Conservation (phyloP, 2,888 invertebrate genomes). For the Standfussiana lucernea region DNA sequence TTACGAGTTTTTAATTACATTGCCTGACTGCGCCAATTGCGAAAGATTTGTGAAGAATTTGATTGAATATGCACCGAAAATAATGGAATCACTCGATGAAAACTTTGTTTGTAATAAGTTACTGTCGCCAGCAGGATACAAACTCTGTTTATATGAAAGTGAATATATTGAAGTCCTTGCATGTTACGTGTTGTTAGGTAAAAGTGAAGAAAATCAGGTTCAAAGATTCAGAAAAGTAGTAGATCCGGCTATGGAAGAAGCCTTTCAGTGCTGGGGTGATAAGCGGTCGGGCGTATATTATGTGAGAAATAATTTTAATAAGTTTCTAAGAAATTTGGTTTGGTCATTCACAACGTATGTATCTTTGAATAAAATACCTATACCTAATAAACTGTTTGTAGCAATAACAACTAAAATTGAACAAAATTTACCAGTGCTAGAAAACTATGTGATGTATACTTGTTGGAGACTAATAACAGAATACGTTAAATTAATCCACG, state of each 20-base stretch:
- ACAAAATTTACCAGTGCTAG: conserved; percentile 13
- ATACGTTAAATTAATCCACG: conserved; percentile 62
- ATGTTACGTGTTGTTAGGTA: conserved; percentile 23
- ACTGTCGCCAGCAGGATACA: conserved; percentile 11
- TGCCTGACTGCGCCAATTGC: conserved; percentile 69
- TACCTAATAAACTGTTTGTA: conserved; percentile 17
- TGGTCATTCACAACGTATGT: conserved; percentile 3
- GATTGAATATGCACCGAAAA: conserved; percentile 48
- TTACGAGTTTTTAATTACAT: conserved; percentile 70
- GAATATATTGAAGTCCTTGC: conserved; percentile 21
- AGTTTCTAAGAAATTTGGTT: conserved; percentile 6
- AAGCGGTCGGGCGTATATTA: neutral
- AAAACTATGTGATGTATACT: conserved; percentile 64
- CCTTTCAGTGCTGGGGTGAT: conserved; percentile 17
- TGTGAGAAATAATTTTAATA: conserved; percentile 17
- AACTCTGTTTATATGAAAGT: conserved; percentile 18
- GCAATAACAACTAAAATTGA: conserved; percentile 69
- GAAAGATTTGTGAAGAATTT: conserved; percentile 59
- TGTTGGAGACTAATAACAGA: conserved; percentile 68
- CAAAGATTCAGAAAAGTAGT: conserved; percentile 21
- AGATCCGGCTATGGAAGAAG: conserved; percentile 37
- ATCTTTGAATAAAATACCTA: conserved; percentile 25
- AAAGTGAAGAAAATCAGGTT: conserved; percentile 33
- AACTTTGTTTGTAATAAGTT: conserved; percentile 20
- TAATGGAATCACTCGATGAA: conserved; percentile 23